Evolutionary conservation across 2,888 invertebrate genomes (phyloP), one percentile per base, ranked within the genome.

Genomic region (Habrosyne pyritoides): DNA sequence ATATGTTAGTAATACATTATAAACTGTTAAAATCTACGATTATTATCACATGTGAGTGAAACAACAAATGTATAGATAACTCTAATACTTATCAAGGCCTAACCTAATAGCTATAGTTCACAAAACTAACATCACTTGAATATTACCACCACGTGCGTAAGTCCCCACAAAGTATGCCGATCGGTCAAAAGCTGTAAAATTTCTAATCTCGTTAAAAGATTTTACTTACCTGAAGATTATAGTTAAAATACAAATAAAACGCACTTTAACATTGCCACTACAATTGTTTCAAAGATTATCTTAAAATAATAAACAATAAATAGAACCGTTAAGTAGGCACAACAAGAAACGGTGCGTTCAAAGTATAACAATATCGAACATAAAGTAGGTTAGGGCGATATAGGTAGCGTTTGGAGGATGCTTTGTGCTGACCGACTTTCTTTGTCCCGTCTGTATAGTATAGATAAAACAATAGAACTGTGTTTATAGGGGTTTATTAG

Each of bases 241-340:
- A 14, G 7, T 36, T n/a, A 5, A 36, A 36, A 36, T 4, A 36
- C n/a, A 42, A 42, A 42, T 8, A 42, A 42, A 42, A 18, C 1
- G 42, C 42, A 42, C 42, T 42, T 42, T 36, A 36, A 36, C 14
- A 14, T 36, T 18, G 14, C 22, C 50, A 30, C 28, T 48, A 55
- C 53, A 36, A 57, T 63, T 65, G 52, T 62, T 58, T 54, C 48
- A 14, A 58, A 64, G 61, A 65, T 70, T 60, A 75, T 69, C 67
- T 54, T 42, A 50, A 51, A 48, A 59, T 54, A 69, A 68, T 60
- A 52, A 52, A 54, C 61, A 49, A 59, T 54, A 57, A 64, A 61
- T 58, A 63, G 56, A 47, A 57, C 59, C 56, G 56, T 65, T 66
- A 63, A 53, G 58, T 57, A 57, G 28, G 28, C 42, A 42, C 42